Evolutionary conservation across 2,888 invertebrate species (phyloP).

Genomic region (Pristionchus arcanus): DNA sequence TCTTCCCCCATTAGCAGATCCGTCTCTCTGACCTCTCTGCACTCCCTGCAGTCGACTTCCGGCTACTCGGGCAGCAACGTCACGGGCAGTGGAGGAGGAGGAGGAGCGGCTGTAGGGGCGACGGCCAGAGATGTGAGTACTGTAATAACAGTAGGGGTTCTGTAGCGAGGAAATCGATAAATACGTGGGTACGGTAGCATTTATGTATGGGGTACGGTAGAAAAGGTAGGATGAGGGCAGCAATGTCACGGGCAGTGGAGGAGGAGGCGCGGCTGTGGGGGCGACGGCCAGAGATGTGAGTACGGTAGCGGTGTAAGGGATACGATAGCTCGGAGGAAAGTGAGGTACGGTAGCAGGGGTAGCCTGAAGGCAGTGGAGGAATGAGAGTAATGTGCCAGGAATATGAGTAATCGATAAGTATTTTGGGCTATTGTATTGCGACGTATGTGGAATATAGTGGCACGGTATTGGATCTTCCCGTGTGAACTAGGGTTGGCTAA

Average conservation of each 20-base stretch:
- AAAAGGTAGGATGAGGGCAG: too few relatives aligned
- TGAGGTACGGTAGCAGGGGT: too few relatives aligned
- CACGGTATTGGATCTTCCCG: too few relatives aligned
- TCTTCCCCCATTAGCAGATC: background rate
- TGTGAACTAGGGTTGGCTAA: too few relatives aligned
- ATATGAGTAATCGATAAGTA: too few relatives aligned
- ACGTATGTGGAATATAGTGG: too few relatives aligned
- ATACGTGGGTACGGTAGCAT: background rate
- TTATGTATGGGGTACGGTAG: background rate
- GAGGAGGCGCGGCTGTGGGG: background rate
- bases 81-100: conserved; percentile 9
- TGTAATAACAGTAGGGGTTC: background rate
- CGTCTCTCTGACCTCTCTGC: conserved; percentile 50
- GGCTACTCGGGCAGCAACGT: conserved; percentile 48
- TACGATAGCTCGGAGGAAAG: background rate
- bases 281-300: background rate
- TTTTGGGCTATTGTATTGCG: too few relatives aligned
- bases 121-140: conserved; percentile 42
- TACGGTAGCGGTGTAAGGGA: background rate
- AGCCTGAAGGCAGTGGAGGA: too few relatives aligned
- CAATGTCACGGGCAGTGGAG: too few relatives aligned
- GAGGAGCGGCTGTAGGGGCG: conserved; percentile 1
- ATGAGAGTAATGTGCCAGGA: too few relatives aligned
- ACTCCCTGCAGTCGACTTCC: conserved; percentile 42
- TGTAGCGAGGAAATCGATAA: background rate